Evolutionary conservation across 2,797 vertebrate genomes (phyloP).

Genomic region (Coranthus polyacanthus): DNA sequence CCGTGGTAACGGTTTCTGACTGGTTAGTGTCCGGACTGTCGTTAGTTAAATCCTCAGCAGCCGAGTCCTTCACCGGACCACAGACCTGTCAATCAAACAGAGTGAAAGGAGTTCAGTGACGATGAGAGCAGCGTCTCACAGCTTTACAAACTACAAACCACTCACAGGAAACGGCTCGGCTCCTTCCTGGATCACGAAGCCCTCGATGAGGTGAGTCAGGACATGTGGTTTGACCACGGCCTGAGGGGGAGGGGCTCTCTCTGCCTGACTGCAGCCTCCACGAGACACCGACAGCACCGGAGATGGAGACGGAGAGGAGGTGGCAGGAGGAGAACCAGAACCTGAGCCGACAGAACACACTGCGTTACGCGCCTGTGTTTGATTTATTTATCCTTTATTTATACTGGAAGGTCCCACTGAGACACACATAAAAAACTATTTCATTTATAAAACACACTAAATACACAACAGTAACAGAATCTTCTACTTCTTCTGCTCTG

Average conservation of each 20-base stretch:
- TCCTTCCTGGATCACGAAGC: constrained; percentile 98
- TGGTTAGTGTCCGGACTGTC: constrained; percentile 73
- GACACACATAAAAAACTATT: too few species aligned
- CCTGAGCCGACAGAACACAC: too few species aligned
- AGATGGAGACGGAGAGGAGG: constrained; percentile 50
- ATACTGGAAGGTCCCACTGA: too few species aligned
- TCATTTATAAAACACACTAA: too few species aligned
- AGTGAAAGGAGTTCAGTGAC: neutral
- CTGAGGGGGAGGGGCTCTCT: constrained; percentile 90
- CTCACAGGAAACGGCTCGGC: constrained; percentile 98
- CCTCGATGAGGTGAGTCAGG: constrained; percentile 97
- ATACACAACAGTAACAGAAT: too few species aligned
- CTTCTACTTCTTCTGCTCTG: too few species aligned
- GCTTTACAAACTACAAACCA: constrained; percentile 5
- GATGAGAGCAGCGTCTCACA: rapidly evolving
- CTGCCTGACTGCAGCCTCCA: constrained; percentile 81
- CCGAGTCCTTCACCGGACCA: constrained; percentile 81
- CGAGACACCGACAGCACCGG: constrained; percentile 80
- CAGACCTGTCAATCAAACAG: constrained; percentile 79
- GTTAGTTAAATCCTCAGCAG: constrained; percentile 72
- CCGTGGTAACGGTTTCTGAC: constrained; percentile 68
- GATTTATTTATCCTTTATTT: too few species aligned
- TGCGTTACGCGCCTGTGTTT: too few species aligned
- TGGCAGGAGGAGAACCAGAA: constrained; percentile 36
- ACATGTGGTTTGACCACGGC: constrained; percentile 98